Evolutionary conservation across 2,888 invertebrate genomes (phyloP), one percentile per base, ranked within the genome.

Genomic region (Dromius quadrimaculatus): DNA sequence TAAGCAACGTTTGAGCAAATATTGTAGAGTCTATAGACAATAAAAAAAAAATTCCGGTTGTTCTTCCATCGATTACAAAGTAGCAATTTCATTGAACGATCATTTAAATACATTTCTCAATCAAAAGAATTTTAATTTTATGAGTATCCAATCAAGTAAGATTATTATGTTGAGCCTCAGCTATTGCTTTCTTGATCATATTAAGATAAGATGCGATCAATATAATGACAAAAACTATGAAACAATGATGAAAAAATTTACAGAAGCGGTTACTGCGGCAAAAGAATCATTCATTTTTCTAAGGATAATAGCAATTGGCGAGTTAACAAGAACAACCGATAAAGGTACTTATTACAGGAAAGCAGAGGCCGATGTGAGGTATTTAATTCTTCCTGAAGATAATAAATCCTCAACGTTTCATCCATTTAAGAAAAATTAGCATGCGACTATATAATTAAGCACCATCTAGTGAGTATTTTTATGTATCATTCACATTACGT

Each of bases 391-490:
- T 68, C 68, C 59, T 59, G 59, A 11, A 59, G 59, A 43, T 59
- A 57, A 68, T 68, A 68, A 68, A 68, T 68, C 41, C 43, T 68
- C 47, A 20, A 45, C 32, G 34, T 68, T 68, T 59, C 34, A 59
- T 45, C 59, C 59, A 41, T 59, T 59, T 59, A 57, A 68, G 34
- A 43, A 32, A 41, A 68, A 68, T 68, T 68, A 68, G 43, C 68
- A 68, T 68, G 41, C 34, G 34, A n/a, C 68, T 47, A 34, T 57
- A 38, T 68, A 68, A 68, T 68, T 68, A 68, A 32, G 28, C 32
- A 68, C 54, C 68, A 43, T 68, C 54, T 54, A 62, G 23, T 23
- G 1, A 41, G 41, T 23, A 41, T 66, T 54, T 66, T 59, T 68
- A 20, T 43, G 34, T 59, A 59, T 34, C 59, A 43, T 41, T 57